phyloP scores from a whole-genome alignment of 35 echinoderm and acorn worm genomes.

The Apostichopus californicus region DNA sequence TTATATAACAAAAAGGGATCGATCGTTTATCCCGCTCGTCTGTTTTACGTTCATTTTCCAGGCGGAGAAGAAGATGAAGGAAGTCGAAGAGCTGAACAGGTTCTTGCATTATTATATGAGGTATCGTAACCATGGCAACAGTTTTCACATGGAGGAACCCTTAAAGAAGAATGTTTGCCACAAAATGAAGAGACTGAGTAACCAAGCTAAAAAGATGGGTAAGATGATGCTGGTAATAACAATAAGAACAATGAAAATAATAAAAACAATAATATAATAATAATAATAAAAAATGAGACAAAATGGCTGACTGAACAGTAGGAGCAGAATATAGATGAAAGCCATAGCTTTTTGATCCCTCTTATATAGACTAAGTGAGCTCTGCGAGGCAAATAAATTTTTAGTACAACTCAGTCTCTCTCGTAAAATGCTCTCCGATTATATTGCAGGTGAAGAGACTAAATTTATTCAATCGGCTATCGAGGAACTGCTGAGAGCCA shows the following conservation, averaged over 20 bases:
- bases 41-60: not conserved
- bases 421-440: not conserved
- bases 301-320: too few species aligned
- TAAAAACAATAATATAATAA: too few species aligned
- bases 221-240: not conserved
- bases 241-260: too few species aligned
- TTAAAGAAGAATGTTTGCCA: conserved; percentile 69
- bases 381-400: too few species aligned
- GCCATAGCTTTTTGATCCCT: too few species aligned
- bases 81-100: conserved; percentile 90
- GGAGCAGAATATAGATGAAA: too few species aligned
- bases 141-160: conserved; percentile 83
- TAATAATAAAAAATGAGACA: too few species aligned
- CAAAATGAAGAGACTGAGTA: conserved; percentile 85
- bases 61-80: conserved; percentile 88
- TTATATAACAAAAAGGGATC: too few species aligned
- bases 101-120: conserved; percentile 97
- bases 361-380: too few species aligned
- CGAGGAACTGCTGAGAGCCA: conserved; percentile 84
- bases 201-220: conserved; percentile 69
- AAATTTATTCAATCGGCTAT: conserved; percentile 88
- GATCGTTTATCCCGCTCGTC: too few species aligned
- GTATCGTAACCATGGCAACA: conserved; percentile 92
- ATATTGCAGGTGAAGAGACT: conserved; percentile 59
- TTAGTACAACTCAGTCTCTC: not conserved